These are phyloP conservation scores for Saccopteryx bilineata DNA, from an alignment of 2,113 vertebrate species.

Conservation along the genomic window DNA sequence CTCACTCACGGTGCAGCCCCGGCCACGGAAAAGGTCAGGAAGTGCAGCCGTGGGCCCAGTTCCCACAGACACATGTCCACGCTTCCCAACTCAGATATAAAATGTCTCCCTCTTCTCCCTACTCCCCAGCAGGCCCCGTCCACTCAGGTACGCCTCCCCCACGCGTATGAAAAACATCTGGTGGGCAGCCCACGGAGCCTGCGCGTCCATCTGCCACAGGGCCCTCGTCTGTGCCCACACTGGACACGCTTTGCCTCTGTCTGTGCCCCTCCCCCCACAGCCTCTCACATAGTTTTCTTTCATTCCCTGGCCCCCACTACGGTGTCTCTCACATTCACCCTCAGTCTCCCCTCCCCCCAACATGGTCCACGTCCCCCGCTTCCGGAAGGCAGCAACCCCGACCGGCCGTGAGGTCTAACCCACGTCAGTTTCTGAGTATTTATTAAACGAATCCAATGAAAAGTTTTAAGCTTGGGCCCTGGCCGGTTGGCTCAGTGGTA, in stretches of 20 bases:
- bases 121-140: not conserved
- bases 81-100: not conserved
- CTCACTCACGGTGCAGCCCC: rapidly evolving
- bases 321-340: not conserved
- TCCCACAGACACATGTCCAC: rapidly evolving
- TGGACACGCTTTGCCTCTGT: not conserved
- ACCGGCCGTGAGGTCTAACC: rapidly evolving
- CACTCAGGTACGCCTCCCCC: no score
- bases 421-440: not conserved
- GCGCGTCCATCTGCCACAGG: rapidly evolving
- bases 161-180: not conserved
- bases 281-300: no score
- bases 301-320: not conserved
- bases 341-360: rapidly evolving
- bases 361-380: no score
- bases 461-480: not conserved
- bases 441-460: not conserved
- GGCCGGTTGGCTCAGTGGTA: no score
- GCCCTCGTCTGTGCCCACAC: rapidly evolving
- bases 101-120: no score
- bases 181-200: rapidly evolving
- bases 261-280: rapidly evolving
- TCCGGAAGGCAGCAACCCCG: not conserved
- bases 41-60: rapidly evolving
- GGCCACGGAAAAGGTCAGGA: not conserved